phyloP scores from a whole-genome alignment of 2,797 vertebrate genomes.

The Sebastes minor region DNA sequence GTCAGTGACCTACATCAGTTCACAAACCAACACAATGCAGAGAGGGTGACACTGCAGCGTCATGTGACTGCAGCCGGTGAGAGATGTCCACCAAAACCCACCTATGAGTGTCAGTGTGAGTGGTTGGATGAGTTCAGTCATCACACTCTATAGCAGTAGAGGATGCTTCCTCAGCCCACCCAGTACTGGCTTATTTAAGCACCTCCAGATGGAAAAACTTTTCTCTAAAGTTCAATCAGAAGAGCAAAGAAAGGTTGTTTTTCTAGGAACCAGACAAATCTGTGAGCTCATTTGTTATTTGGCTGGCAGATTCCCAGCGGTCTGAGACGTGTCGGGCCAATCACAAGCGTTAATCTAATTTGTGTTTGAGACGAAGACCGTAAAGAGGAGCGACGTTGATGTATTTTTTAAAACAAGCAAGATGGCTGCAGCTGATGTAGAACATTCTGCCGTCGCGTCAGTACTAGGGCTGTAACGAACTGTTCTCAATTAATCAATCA shows the following conservation, averaged over 20 bases:
- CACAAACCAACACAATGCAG: slow-evolving; percentile 7
- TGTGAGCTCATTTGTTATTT: not conserved
- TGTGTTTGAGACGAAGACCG: too few relatives aligned
- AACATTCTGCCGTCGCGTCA: too few relatives aligned
- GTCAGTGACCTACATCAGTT: slow-evolving; percentile 58
- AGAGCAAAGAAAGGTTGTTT: not conserved
- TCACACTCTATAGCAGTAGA: not conserved
- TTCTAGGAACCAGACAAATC: not conserved
- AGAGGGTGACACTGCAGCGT: not conserved
- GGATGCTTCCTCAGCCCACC: not conserved
- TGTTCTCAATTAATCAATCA: too few relatives aligned
- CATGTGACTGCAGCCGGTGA: not conserved
- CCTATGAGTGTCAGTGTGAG: not conserved
- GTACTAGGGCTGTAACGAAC: too few relatives aligned
- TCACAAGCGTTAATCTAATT: too few relatives aligned
- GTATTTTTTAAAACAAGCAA: too few relatives aligned
- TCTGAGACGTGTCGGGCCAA: too few relatives aligned
- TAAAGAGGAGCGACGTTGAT: too few relatives aligned
- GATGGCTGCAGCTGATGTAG: too few relatives aligned
- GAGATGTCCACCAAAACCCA: not conserved
- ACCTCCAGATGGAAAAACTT: not conserved
- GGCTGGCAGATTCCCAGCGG: too few relatives aligned
- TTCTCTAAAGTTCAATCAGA: not conserved
- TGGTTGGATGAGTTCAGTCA: not conserved
- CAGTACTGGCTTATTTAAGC: not conserved